phyloP scores from a whole-genome alignment of 1,140 invertebrate species.

The Sminthurides bifidus region DNA sequence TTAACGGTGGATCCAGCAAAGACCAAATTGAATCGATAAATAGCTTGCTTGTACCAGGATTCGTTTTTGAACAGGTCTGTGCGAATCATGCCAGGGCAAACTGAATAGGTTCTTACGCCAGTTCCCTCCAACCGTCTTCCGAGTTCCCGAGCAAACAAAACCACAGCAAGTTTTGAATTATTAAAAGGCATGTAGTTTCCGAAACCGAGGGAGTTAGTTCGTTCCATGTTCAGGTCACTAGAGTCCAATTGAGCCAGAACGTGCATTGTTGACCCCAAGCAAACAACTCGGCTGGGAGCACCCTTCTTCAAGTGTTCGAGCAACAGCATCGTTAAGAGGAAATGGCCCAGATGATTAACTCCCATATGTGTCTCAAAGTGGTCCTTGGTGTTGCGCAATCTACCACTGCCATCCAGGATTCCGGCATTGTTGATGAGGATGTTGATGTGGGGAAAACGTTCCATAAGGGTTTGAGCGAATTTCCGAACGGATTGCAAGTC shows the following conservation, averaged over 20 bases:
- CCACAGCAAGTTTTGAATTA: slow-evolving; percentile 38
- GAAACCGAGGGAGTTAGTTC: slow-evolving; percentile 19
- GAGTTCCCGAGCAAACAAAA: slow-evolving; percentile 35
- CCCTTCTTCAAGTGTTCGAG: slow-evolving; percentile 51
- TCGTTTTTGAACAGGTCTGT: slow-evolving; percentile 40
- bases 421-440: slow-evolving; percentile 15
- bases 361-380: slow-evolving; percentile 71
- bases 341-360: slow-evolving; percentile 68
- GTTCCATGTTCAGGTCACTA: slow-evolving; percentile 37
- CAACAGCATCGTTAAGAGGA: slow-evolving; percentile 65
- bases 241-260: slow-evolving; percentile 33
- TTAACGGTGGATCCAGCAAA: slow-evolving; percentile 20
- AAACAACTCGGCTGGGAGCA: slow-evolving; percentile 43
- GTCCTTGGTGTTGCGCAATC: slow-evolving; percentile 42
- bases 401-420: slow-evolving; percentile 1
- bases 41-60: slow-evolving; percentile 14
- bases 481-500: slow-evolving; percentile 6
- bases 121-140: slow-evolving; percentile 32
- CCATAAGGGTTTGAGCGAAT: not conserved
- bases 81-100: slow-evolving; percentile 38
- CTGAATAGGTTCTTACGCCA: slow-evolving; percentile 16
- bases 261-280: slow-evolving; percentile 9
- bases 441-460: slow-evolving; percentile 3
- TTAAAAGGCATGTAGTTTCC: slow-evolving; percentile 38
- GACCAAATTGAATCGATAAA: slow-evolving; percentile 12